Base-by-base conservation (phyloP, 2,797 vertebrate species). In the Chaenodraco wilsoni region DNA sequence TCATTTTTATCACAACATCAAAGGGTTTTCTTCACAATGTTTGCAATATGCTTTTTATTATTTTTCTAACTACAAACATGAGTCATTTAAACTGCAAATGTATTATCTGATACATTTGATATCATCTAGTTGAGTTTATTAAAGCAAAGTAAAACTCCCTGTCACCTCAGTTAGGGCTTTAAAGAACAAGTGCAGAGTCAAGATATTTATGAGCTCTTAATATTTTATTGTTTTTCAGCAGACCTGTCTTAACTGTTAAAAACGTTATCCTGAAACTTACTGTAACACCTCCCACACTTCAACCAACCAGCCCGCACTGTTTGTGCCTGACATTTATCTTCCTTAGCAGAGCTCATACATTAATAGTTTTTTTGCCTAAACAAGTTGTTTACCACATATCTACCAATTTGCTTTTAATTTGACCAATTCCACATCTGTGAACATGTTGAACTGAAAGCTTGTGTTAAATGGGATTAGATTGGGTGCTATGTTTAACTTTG, bases 191-290 rank as follows among this genome's bases (percentile, higher is more conserved):
- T 62, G 56, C 14, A 69, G 57, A 74, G 46, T 44, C 65, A n/a
- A 74, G 40, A 71, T 72, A 83, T 82, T 75, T 74, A 72, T 81
- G 45, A 81, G 66, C 40, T 78, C 44, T 72, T 56, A 82, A 79
- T 81, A 51, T 73, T 80, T 76, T 63, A 56, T 62, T 51, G 46
- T 77, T 73, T 72, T 77, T 21, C 46, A 65, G 69, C 54, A 46
- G 41, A 62, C 65, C 52, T 69, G 40, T 37, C 21, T 48, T 41
- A 65, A 68, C 57, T 69, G 55, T 78, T 55, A 66, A 69, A 50
- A 76, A 72, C 41, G 66, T 79, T 41, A 73, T 46, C 41, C 13
- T 46, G 49, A 56, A 33, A 59, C 21, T 51, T 14, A 37, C 7
- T 37, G 33, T 37, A 73, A 66, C 59, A 45, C 69, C 69, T 82